Percentiles rank a stretch among this genome's conserved stretches.
Conservation (phyloP, 2,888 invertebrate species). For the Hetaerina titia region DNA sequence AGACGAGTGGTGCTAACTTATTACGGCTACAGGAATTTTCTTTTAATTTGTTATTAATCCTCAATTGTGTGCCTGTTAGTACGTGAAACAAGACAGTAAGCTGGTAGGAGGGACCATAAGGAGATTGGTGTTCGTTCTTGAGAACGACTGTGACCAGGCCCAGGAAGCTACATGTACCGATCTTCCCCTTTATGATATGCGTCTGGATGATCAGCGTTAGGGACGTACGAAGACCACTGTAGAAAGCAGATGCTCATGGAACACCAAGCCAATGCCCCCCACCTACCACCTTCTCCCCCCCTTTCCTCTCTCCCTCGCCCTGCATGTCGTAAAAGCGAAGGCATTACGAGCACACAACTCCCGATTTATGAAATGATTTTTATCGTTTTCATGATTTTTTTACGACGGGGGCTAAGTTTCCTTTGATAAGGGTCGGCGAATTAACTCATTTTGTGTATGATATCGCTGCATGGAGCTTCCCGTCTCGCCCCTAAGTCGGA, state of each 20-base stretch:
- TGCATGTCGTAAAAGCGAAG: neutral
- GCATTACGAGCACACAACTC: neutral
- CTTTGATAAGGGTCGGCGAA: neutral
- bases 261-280: neutral
- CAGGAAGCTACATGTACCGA: too few species aligned
- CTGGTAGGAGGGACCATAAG: too few species aligned
- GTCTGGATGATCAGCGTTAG: too few species aligned
- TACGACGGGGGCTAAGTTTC: neutral
- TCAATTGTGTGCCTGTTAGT: too few species aligned
- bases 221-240: neutral
- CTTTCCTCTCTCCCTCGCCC: neutral
- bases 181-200: too few species aligned
- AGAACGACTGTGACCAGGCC: too few species aligned
- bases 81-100: too few species aligned
- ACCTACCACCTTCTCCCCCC: neutral
- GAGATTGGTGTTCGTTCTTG: too few species aligned
- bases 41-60: too few species aligned
- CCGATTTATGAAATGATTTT: neutral
- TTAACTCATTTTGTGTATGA: neutral
- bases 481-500: neutral
- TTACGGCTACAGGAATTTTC: too few species aligned
- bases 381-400: neutral
- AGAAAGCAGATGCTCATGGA: neutral
- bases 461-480: neutral
- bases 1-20: too few species aligned